Conservation (phyloP, 2,113 vertebrate species). For the Tragelaphus imberbis region DNA sequence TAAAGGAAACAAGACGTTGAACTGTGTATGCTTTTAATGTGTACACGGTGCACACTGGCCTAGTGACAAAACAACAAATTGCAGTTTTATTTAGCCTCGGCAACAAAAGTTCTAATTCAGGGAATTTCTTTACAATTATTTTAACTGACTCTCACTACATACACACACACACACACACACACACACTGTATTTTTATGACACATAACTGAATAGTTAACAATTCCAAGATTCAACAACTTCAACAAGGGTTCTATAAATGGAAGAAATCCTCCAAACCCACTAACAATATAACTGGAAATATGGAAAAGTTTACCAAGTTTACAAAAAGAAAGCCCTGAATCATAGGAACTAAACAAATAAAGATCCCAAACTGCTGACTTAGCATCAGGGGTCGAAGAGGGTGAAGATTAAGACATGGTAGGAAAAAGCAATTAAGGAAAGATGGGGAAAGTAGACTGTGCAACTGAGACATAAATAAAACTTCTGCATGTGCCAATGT, state of each 20-base stretch:
- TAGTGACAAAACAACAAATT: constrained; percentile 39
- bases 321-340: constrained; percentile 71
- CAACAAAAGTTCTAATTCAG: constrained; percentile 45
- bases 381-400: neutral
- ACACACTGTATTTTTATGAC: constrained; percentile 45
- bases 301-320: constrained; percentile 75
- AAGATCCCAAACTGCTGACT: constrained; percentile 63
- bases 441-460: neutral
- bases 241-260: constrained; percentile 69
- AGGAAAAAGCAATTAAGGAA: constrained; percentile 44
- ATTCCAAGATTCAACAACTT: constrained; percentile 59
- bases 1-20: constrained; percentile 61
- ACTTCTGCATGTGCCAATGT: neutral
- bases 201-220: constrained; percentile 56
- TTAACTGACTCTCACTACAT: constrained; percentile 51
- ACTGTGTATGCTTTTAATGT: constrained; percentile 46
- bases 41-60: neutral
- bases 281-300: constrained; percentile 73
- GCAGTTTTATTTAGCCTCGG: constrained; percentile 36
- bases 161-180: neutral
- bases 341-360: constrained; percentile 70
- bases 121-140: constrained; percentile 52
- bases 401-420: neutral
- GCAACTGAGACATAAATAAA: neutral
- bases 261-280: constrained; percentile 69